These are phyloP conservation scores for Xiphophorus hellerii DNA, from an alignment of 2,113 vertebrate genomes.

Conservation along the genomic window DNA sequence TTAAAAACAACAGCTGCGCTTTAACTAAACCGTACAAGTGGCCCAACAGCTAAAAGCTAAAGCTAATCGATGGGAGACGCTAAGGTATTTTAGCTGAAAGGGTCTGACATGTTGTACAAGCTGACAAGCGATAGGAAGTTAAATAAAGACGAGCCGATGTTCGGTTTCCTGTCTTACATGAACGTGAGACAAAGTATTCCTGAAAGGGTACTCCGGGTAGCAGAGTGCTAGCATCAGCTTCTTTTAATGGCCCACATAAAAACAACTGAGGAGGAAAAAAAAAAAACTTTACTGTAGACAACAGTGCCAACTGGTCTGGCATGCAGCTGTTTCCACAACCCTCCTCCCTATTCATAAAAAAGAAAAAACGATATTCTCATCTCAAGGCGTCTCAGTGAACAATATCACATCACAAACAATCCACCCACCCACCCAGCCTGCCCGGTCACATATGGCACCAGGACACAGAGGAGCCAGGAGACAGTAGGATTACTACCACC, in stretches of 20 bases:
- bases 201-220: slow-evolving; percentile 73
- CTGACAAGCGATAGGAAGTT: slow-evolving; percentile 41
- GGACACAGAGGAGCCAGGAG: slow-evolving; percentile 81
- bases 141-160: slow-evolving; percentile 36
- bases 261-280: slow-evolving; percentile 75
- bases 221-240: slow-evolving; percentile 83
- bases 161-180: slow-evolving; percentile 28
- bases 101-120: slow-evolving; percentile 36
- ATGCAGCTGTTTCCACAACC: slow-evolving; percentile 81
- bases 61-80: slow-evolving; percentile 1
- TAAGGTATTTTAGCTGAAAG: slow-evolving; percentile 37
- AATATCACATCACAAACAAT: slow-evolving; percentile 93
- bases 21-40: slow-evolving; percentile 43
- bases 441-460: slow-evolving; percentile 88
- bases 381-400: slow-evolving; percentile 84
- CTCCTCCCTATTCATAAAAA: slow-evolving; percentile 77
- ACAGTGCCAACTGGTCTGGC: slow-evolving; percentile 84
- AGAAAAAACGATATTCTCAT: slow-evolving; percentile 70
- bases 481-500: slow-evolving; percentile 85
- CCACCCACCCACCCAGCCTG: slow-evolving; percentile 47
- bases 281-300: slow-evolving; percentile 76
- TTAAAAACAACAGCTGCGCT: slow-evolving; percentile 6
- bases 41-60: background rate
- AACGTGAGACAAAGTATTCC: slow-evolving; percentile 56
- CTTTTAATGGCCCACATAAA: slow-evolving; percentile 83